phyloP scores from a whole-genome alignment of 2,797 vertebrate species.

The Phalanger gymnotis region DNA sequence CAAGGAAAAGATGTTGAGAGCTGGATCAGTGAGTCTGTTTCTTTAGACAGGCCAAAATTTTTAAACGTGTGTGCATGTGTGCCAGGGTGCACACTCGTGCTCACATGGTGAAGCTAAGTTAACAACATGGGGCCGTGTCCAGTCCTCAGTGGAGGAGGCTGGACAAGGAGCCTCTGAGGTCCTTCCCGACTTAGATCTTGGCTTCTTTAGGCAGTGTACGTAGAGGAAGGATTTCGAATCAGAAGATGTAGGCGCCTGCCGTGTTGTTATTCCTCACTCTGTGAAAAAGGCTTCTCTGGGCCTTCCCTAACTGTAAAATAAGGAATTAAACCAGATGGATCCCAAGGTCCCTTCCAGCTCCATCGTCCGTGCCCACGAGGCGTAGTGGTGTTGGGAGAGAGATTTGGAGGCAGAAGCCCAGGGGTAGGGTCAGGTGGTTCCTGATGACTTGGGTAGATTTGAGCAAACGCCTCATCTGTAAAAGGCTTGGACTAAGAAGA shows the following conservation, averaged over 20 bases:
- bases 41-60: neutral
- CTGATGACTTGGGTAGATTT: neutral
- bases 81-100: rapidly evolving
- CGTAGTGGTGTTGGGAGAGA: neutral
- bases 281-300: neutral
- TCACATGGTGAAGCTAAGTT: neutral
- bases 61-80: neutral
- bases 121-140: neutral
- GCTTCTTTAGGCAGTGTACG: neutral
- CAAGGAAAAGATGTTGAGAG: neutral
- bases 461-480: neutral
- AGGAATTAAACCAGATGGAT: neutral
- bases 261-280: neutral
- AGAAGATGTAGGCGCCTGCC: neutral
- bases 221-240: neutral
- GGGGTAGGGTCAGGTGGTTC: neutral
- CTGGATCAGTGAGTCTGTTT: neutral
- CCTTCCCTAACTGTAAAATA: neutral
- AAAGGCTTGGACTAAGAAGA: neutral
- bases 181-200: neutral
- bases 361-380: neutral
- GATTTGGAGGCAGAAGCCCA: neutral
- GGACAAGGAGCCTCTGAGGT: neutral
- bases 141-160: neutral
- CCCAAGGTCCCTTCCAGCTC: neutral